phyloP scores from a whole-genome alignment of 1,140 invertebrate species.

The Megalonaias nervosa region DNA sequence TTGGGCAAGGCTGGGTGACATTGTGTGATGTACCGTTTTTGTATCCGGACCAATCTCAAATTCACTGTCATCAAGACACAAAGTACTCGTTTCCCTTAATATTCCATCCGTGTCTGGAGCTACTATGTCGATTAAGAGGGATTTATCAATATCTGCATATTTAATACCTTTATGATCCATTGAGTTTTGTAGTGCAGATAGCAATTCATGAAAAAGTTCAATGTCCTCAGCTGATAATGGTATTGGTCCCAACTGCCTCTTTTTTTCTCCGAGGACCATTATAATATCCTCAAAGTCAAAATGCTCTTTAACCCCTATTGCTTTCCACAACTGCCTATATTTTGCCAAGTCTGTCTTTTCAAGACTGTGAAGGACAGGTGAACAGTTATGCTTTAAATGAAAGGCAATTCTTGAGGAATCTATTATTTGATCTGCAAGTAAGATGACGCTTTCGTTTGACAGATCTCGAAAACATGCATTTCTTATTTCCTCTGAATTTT shows the following conservation, averaged over 20 bases:
- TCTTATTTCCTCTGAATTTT: neutral
- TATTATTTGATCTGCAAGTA: slow-evolving; percentile 8
- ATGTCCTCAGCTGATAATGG: slow-evolving; percentile 2
- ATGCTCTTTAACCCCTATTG: slow-evolving; percentile 12
- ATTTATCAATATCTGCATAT: slow-evolving; percentile 3
- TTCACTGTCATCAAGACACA: slow-evolving; percentile 43
- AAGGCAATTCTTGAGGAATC: slow-evolving; percentile 9
- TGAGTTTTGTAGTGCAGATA: neutral
- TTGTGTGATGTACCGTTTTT: slow-evolving; percentile 34
- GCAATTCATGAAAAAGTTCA: neutral
- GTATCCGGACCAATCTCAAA: slow-evolving; percentile 14
- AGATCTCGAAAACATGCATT: neutral
- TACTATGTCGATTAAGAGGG: slow-evolving; percentile 12
- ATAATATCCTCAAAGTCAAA: slow-evolving; percentile 31
- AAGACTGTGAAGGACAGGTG: slow-evolving; percentile 9
- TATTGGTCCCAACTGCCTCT: neutral
- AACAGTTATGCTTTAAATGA: slow-evolving; percentile 4
- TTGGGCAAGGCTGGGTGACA: slow-evolving; percentile 22
- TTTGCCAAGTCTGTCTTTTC: neutral
- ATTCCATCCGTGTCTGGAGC: slow-evolving; percentile 31
- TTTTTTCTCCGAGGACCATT: neutral
- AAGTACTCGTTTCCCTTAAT: slow-evolving; percentile 14
- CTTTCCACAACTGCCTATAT: slow-evolving; percentile 1
- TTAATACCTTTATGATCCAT: neutral
- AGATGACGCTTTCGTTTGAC: neutral